Conservation (phyloP, 37 sponge, comb jelly and placozoan species). For the Diacarnus erythraeanus region DNA sequence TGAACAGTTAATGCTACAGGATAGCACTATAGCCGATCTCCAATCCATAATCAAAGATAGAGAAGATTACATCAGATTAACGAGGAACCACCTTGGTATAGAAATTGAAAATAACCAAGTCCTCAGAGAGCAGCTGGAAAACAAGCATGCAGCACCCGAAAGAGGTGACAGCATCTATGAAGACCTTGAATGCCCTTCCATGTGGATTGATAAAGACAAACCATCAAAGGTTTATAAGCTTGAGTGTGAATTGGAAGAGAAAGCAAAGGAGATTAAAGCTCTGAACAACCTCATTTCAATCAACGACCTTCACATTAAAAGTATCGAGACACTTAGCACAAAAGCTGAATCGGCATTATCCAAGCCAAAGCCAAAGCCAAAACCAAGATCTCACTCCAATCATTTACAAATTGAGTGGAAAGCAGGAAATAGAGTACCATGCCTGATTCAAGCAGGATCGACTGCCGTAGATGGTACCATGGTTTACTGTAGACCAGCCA, state of each 20-base stretch:
- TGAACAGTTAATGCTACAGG: neutral
- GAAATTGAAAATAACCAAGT: neutral
- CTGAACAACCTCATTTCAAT: neutral
- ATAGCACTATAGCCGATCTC: neutral
- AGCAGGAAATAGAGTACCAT: neutral
- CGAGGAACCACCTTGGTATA: too few relatives aligned
- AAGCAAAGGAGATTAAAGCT: neutral
- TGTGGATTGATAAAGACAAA: neutral
- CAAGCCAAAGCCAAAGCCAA: neutral
- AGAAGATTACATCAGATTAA: neutral
- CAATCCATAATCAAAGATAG: neutral
- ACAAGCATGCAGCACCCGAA: neutral
- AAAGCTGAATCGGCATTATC: neutral
- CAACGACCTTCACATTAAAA: neutral
- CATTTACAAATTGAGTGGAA: neutral
- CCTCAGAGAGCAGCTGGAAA: neutral
- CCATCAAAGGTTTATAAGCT: neutral
- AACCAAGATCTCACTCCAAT: neutral
- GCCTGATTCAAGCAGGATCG: neutral
- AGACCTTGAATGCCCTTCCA: neutral
- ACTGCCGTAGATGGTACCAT: neutral
- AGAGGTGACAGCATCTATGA: neutral
- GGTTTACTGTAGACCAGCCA: constrained; percentile 1
- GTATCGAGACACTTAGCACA: neutral
- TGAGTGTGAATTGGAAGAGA: neutral